Evolutionary conservation across 2,113 vertebrate genomes (phyloP).

Genomic region (Salvator merianae): DNA sequence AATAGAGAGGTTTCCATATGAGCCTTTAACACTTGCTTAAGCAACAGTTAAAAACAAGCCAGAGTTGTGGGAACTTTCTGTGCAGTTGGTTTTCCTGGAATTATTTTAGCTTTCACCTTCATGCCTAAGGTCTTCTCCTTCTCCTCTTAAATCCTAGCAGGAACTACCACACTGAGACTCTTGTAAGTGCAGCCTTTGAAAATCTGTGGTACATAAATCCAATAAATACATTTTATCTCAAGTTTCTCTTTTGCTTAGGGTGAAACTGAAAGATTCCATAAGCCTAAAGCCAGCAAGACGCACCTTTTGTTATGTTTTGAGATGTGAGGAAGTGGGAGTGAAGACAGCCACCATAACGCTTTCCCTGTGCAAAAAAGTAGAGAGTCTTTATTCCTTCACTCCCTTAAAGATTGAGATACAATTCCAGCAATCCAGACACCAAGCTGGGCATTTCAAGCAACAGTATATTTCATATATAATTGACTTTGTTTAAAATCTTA

Average conservation of each 20-base stretch:
- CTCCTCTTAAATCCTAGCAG: neutral
- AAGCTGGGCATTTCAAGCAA: slow-evolving; percentile 73
- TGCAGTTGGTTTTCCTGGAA: neutral
- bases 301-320: neutral
- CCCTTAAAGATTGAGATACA: slow-evolving; percentile 42
- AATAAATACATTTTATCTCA: neutral
- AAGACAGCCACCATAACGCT: slow-evolving; percentile 15
- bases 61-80: neutral
- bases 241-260: neutral
- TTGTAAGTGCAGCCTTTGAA: no score
- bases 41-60: neutral
- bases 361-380: slow-evolving; percentile 48
- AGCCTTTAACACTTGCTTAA: neutral
- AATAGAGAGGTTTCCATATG: neutral
- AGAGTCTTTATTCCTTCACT: slow-evolving; percentile 55
- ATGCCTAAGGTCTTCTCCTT: neutral
- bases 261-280: neutral
- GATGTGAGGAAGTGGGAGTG: neutral
- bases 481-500: slow-evolving; percentile 76
- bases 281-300: neutral
- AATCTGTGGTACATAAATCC: no score
- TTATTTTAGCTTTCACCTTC: neutral
- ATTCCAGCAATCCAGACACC: slow-evolving; percentile 59
- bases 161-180: neutral
- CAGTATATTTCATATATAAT: slow-evolving; percentile 73